These are phyloP conservation scores for Leptodactylus fallax DNA, from an alignment of 2,797 vertebrate genomes.

Conservation along the genomic window DNA sequence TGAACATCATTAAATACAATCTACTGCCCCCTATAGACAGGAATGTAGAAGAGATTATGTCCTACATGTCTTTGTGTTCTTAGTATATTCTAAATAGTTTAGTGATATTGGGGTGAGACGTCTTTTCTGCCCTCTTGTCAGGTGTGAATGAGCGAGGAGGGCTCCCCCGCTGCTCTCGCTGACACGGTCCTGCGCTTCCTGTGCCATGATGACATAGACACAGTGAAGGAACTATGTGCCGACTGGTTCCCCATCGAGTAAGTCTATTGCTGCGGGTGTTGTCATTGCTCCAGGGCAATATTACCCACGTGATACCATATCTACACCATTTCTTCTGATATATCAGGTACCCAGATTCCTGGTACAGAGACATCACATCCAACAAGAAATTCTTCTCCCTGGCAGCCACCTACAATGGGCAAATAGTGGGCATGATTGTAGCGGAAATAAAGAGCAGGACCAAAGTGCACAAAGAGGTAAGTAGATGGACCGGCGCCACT, in stretches of 20 bases:
- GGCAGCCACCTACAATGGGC: conserved; percentile 92
- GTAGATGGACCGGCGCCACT: background rate
- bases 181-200: conserved; percentile 97
- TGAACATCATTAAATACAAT: no score
- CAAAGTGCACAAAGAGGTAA: conserved; percentile 98
- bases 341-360: conserved; percentile 98
- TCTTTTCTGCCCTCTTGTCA: conserved; percentile 65
- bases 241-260: conserved; percentile 99
- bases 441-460: conserved; percentile 98
- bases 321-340: background rate
- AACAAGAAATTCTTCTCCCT: conserved; percentile 99
- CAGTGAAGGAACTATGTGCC: conserved; percentile 93
- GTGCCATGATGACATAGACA: conserved; percentile 99
- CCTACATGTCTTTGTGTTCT: no score
- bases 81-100: no score
- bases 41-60: no score
- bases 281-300: background rate
- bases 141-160: conserved; percentile 99
- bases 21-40: no score
- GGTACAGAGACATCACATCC: conserved; percentile 99
- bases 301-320: no score
- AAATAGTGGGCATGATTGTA: conserved; percentile 98
- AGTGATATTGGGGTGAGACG: no score
- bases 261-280: conserved; percentile 59
- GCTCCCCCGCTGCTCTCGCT: conserved; percentile 89